Evolutionary conservation across 2,797 vertebrate species (phyloP).

Genomic region (Lepus townsendii): DNA sequence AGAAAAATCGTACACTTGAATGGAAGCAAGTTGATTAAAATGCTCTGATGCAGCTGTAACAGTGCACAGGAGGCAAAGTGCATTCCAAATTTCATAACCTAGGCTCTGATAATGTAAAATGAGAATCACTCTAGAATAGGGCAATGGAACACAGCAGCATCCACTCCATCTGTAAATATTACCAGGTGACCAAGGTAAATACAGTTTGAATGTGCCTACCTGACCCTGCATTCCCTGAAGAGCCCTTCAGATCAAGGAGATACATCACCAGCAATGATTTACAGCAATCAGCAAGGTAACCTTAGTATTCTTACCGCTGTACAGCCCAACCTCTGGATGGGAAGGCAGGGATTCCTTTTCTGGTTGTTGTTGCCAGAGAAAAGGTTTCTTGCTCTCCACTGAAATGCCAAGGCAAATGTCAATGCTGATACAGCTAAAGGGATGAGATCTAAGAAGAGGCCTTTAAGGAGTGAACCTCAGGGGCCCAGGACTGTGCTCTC

Average conservation of each 20-base stretch:
- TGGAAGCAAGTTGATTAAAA: constrained; percentile 88
- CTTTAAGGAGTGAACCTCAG: neutral
- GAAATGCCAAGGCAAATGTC: neutral
- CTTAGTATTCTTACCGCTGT: neutral
- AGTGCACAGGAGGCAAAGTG: constrained; percentile 57
- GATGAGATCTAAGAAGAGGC: neutral
- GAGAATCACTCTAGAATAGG: constrained; percentile 18
- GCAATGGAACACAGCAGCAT: constrained; percentile 31
- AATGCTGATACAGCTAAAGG: neutral
- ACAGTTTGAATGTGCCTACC: constrained; percentile 4
- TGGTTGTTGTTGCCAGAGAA: no score
- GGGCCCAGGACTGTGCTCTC: neutral
- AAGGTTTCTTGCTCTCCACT: neutral
- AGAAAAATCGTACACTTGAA: constrained; percentile 86
- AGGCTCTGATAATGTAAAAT: constrained; percentile 60
- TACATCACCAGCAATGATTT: neutral
- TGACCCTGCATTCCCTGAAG: neutral
- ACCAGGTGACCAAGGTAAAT: neutral
- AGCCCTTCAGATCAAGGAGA: neutral
- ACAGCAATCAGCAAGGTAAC: neutral
- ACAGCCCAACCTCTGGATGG: neutral
- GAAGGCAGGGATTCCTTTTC: no score
- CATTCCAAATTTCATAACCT: constrained; percentile 76
- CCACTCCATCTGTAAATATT: constrained; percentile 3
- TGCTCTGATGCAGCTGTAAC: constrained; percentile 74